Evolutionary conservation across 2,797 vertebrate genomes (phyloP).

Genomic region (Numenius phaeopus): DNA sequence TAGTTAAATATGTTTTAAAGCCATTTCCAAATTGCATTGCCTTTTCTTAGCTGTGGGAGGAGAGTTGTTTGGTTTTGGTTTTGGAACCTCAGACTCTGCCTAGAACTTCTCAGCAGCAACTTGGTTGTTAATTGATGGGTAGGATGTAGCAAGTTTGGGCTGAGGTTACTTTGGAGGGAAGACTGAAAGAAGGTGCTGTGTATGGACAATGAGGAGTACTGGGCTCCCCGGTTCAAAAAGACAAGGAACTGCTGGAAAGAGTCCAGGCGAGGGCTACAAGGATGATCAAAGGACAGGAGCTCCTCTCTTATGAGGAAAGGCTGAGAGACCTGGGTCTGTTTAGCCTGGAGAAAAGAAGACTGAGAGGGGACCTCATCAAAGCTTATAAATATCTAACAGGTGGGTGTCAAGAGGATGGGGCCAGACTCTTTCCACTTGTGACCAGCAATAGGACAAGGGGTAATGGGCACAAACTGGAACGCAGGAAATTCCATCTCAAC

Average conservation of each 20-base stretch:
- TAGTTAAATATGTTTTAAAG: background rate
- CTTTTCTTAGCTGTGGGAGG: background rate
- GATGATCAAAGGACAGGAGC: background rate
- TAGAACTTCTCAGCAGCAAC: background rate
- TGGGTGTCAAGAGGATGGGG: background rate
- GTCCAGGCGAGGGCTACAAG: background rate
- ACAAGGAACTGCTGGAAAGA: background rate
- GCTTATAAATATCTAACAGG: background rate
- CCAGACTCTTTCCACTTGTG: background rate
- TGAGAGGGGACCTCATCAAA: background rate
- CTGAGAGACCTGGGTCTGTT: background rate
- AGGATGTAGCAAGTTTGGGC: background rate
- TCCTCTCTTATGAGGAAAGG: background rate
- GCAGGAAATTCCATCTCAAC: background rate
- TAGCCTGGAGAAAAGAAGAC: background rate
- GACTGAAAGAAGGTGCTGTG: background rate
- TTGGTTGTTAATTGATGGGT: background rate
- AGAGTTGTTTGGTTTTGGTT: background rate
- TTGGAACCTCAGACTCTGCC: background rate
- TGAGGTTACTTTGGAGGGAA: background rate
- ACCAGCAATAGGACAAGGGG: background rate
- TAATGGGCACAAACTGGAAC: background rate
- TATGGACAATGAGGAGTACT: background rate
- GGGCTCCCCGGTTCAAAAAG: background rate
- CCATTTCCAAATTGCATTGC: background rate